Percentiles rank a stretch among this genome's conserved stretches.
Conservation (phyloP, 2,888 invertebrate genomes). For the Slavum lentiscoides region DNA sequence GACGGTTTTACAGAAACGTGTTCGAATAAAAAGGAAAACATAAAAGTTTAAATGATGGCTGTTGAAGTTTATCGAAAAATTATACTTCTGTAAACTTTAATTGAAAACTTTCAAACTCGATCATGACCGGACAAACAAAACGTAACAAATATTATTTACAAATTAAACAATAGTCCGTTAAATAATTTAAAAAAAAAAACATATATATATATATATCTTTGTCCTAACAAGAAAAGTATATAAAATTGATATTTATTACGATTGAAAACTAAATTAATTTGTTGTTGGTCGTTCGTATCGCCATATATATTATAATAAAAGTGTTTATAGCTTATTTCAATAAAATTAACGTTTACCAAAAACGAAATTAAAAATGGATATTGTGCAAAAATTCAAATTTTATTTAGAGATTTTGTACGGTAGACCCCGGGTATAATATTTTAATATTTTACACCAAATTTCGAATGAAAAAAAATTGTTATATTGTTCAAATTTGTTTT, state of each 20-base stretch:
- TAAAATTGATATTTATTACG: neutral
- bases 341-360: neutral
- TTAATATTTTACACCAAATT: too few species aligned
- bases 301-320: neutral
- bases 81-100: neutral
- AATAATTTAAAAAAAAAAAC: neutral
- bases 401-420: neutral
- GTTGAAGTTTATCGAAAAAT: neutral
- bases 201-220: neutral
- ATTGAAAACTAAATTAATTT: neutral
- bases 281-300: neutral
- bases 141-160: neutral
- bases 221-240: neutral
- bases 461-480: too few species aligned
- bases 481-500: too few species aligned
- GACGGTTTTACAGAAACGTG: neutral
- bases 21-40: neutral
- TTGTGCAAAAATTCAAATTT: neutral
- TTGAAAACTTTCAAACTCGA: conserved; percentile 8
- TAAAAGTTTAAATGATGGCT: neutral
- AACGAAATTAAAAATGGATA: neutral
- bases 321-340: neutral
- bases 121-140: neutral
- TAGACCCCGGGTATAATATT: too few species aligned
- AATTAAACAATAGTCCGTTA: neutral